Conservation (phyloP, 2,797 vertebrate species). For the Artibeus lituratus region DNA sequence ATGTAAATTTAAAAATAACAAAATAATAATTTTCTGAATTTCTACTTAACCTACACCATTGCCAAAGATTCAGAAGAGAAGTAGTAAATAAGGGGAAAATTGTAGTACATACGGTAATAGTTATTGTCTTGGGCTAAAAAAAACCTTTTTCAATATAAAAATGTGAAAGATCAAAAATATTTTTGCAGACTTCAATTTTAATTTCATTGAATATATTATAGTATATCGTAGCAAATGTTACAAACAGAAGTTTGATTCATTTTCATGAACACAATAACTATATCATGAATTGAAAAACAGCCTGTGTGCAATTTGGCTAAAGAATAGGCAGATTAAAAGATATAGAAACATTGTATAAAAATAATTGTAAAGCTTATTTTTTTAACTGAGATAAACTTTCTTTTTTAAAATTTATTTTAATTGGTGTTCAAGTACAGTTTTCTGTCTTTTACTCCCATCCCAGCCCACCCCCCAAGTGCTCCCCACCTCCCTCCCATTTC, state of each 20-base stretch:
- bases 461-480: too few species aligned
- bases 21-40: background rate
- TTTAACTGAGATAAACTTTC: too few species aligned
- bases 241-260: background rate
- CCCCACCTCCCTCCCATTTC: too few species aligned
- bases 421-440: too few species aligned
- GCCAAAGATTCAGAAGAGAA: background rate
- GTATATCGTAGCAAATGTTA: fast-evolving
- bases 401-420: too few species aligned
- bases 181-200: background rate
- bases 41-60: background rate
- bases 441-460: too few species aligned
- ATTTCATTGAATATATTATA: background rate
- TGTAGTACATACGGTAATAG: background rate
- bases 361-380: background rate
- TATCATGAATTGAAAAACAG: background rate
- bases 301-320: background rate
- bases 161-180: background rate
- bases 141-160: background rate
- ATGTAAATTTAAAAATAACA: background rate
- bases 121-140: background rate
- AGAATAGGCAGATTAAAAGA: background rate
- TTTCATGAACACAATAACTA: background rate
- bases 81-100: background rate
- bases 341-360: conserved; percentile 1